These are phyloP conservation scores for Porites lobata DNA, from an alignment of 92 coral and sea anemone genomes.

Conservation along the genomic window DNA sequence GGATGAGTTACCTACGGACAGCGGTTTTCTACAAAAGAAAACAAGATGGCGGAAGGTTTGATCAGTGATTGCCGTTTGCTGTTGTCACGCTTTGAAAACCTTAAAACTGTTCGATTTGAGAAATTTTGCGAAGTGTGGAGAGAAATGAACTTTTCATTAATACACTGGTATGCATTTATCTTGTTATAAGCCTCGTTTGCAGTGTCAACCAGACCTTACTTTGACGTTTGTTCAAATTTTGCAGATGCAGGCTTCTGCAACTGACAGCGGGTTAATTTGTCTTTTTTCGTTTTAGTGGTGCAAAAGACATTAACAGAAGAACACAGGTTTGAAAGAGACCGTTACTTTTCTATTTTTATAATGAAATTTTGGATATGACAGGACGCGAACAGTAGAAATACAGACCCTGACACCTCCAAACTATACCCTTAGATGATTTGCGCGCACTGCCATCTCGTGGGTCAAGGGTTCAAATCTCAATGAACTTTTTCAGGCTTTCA, in stretches of 20 bases:
- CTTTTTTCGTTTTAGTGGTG: constrained; percentile 69
- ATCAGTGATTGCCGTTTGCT: constrained; percentile 91
- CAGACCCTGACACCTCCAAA: too few species aligned
- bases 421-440: too few species aligned
- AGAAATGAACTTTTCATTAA: constrained; percentile 93
- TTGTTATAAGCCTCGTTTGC: not conserved
- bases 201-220: not conserved
- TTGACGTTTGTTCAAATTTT: too few species aligned
- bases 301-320: constrained; percentile 75
- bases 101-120: constrained; percentile 89
- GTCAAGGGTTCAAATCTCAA: too few species aligned
- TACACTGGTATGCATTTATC: constrained; percentile 81
- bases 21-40: constrained; percentile 21
- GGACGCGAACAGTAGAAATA: too few species aligned
- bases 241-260: too few species aligned
- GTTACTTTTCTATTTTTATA: not conserved
- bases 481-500: too few species aligned
- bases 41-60: constrained; percentile 96
- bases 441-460: too few species aligned
- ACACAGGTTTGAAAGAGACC: constrained; percentile 63
- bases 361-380: not conserved
- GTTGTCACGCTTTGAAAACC: constrained; percentile 94
- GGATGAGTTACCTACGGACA: not conserved
- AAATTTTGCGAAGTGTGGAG: constrained; percentile 94
- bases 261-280: not conserved